Conservation (phyloP, 2,113 vertebrate species). For the Tangachromis dhanisi region DNA sequence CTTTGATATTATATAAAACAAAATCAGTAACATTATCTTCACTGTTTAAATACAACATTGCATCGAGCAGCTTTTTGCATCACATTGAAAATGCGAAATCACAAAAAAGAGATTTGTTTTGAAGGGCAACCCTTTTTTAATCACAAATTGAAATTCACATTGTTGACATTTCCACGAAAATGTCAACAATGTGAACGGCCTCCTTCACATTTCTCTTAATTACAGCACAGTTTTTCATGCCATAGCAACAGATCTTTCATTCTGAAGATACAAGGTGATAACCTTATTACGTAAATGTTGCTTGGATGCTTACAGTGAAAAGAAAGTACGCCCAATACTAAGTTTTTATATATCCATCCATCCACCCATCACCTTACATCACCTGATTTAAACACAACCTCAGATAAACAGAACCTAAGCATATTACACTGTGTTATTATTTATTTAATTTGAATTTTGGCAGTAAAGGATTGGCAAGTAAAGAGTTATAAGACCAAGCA, state of each 20-base stretch:
- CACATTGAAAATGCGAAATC: not conserved
- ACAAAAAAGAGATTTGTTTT: not conserved
- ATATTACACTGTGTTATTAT: not conserved
- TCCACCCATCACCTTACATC: not conserved
- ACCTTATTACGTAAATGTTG: not conserved
- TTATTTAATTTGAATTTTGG: not conserved
- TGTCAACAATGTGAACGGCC: not conserved
- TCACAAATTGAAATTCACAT: not conserved
- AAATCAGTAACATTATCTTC: not conserved
- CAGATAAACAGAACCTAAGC: not conserved
- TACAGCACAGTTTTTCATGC: not conserved
- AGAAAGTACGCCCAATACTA: not conserved
- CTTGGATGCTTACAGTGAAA: not conserved
- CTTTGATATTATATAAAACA: not conserved
- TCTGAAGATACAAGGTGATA: not conserved
- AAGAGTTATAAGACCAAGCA: not conserved
- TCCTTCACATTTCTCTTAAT: not conserved
- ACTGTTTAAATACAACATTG: not conserved
- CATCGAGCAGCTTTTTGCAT: not conserved
- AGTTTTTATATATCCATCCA: not conserved
- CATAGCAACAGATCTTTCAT: not conserved
- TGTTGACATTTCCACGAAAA: not conserved
- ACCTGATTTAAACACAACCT: not conserved
- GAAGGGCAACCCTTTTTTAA: not conserved
- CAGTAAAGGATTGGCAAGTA: not conserved